Conservation (phyloP, 2,113 vertebrate species). For the Erinaceus europaeus region DNA sequence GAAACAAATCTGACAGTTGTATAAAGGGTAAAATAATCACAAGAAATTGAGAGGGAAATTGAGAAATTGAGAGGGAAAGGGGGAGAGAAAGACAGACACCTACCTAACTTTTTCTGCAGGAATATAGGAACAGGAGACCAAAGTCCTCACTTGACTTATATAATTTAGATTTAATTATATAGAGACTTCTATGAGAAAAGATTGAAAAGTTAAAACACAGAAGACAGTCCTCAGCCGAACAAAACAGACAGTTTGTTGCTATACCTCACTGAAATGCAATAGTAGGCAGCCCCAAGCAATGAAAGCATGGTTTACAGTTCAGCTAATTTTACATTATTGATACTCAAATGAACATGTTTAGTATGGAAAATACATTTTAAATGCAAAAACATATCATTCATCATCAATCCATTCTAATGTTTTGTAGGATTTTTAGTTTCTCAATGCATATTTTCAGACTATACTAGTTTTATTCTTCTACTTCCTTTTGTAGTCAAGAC, state of each 20-base stretch:
- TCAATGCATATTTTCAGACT: neutral
- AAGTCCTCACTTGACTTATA: neutral
- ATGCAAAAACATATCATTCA: neutral
- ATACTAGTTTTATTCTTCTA: neutral
- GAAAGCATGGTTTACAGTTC: neutral
- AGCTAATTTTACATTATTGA: neutral
- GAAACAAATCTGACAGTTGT: too few species aligned
- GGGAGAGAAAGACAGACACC: too few species aligned
- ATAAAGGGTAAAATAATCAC: too few species aligned
- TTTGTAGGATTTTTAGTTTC: neutral
- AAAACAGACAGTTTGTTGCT: neutral
- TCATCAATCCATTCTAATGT: neutral
- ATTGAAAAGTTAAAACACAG: neutral
- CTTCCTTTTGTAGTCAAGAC: neutral
- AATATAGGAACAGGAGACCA: neutral
- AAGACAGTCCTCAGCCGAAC: neutral
- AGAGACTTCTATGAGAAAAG: neutral
- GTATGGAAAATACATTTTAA: conserved; percentile 10
- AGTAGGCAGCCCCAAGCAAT: neutral
- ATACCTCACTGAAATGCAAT: neutral
- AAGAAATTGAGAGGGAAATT: too few species aligned
- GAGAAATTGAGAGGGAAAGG: too few species aligned
- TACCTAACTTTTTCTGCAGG: neutral
- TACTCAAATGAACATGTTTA: neutral
- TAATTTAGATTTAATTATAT: neutral